phyloP scores from a whole-genome alignment of 2,113 vertebrate genomes.

The Struthidea cinerea region DNA sequence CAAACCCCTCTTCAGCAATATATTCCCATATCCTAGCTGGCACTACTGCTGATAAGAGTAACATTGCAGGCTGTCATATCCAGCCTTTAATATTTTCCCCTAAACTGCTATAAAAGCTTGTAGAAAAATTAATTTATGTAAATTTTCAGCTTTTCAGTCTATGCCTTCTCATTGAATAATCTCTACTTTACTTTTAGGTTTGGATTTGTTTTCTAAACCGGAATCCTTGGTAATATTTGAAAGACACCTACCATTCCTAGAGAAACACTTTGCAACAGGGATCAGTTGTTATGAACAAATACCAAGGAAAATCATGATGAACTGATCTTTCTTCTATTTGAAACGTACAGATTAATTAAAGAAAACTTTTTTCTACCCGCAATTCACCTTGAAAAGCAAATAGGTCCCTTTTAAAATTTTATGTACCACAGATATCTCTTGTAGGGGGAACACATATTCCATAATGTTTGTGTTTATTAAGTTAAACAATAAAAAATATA shows the following conservation, averaged over 20 bases:
- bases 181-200: not conserved
- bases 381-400: not conserved
- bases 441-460: not conserved
- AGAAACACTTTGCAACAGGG: not conserved
- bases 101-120: not conserved
- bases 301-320: not conserved
- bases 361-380: not conserved
- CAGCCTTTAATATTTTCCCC: not conserved
- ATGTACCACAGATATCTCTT: not conserved
- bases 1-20: not conserved
- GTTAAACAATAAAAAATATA: not conserved
- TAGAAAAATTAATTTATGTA: not conserved
- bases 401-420: not conserved
- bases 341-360: not conserved
- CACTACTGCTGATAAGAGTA: not conserved
- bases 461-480: not conserved
- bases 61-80: not conserved
- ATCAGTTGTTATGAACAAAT: not conserved
- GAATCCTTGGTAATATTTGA: not conserved
- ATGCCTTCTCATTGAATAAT: not conserved
- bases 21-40: not conserved
- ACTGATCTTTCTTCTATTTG: not conserved
- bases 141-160: not conserved
- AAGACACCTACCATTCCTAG: not conserved
- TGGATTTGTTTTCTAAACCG: not conserved